Base-by-base conservation (phyloP, 2,888 invertebrate species). In the Tachina lurida region DNA sequence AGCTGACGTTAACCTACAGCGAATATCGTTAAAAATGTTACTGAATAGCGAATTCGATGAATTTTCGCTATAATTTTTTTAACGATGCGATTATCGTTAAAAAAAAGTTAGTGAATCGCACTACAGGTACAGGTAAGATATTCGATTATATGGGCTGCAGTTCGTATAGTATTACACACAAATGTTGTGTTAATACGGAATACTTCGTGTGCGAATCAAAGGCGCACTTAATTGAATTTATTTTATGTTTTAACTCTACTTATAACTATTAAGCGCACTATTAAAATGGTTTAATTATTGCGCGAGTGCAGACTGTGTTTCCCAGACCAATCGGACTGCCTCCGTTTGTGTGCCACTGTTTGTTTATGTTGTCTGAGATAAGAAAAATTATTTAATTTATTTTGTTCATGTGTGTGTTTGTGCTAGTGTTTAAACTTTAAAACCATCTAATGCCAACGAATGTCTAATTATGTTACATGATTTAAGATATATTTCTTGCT, bases 281-380 rank as follows among this genome's bases (percentile, higher is more conserved):
- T 56, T 0, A 15, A 41, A 19, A 52, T 31, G 5, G 0, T 22
- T 15, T 41, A 41, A n/a, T 45, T 60, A 15, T 4, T 31, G n/a
- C 1, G 10, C 17, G 58, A 31, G 31, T 31, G 7, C 22, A 63
- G 19, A 3, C 39, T n/a, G 17, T n/a, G 17, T 63, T 15, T 63
- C 7, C 12, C 13, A 52, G 52, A 13, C 19, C 22, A 68, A 54
- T 68, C 31, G 65, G 56, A 22, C 31, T n/a, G 39, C 17, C 8
- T 62, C 5, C n/a, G 49, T 49, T 67, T 74, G 63, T 65, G 49
- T 41, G 52, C 52, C 52, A 56, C 54, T 39, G 71, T 73, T 77
- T 52, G 47, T 65, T 80, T 80, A 75, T 75, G 67, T 56, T 43
- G 39, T 45, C 63, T 71, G 71, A 71, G 65, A 63, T 77, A 77